Percentiles rank a stretch among this genome's conserved stretches.
These are phyloP conservation scores for Drosophila vallismaia DNA, from an alignment of 2,888 invertebrate species.

Conservation along the genomic window DNA sequence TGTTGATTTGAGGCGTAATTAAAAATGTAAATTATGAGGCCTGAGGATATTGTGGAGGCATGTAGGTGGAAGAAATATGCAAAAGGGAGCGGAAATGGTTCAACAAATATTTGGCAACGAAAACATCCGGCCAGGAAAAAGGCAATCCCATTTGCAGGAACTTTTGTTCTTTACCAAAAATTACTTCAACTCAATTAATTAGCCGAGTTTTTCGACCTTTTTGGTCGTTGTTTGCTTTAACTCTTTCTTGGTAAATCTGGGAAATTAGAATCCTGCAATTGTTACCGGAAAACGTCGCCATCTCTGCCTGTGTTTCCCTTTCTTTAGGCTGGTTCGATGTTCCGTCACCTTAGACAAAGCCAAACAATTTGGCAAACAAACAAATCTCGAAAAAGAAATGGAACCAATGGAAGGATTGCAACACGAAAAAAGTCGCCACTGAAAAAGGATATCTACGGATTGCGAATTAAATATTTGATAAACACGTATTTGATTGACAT, in stretches of 20 bases:
- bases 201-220: slow-evolving; percentile 37
- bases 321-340: slow-evolving; percentile 3
- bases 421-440: slow-evolving; percentile 23
- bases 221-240: slow-evolving; percentile 53
- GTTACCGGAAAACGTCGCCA: slow-evolving; percentile 8
- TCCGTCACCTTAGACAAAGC: slow-evolving; percentile 50
- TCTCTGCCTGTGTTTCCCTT: not conserved
- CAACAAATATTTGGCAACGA: slow-evolving; percentile 65
- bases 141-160: slow-evolving; percentile 39
- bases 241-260: slow-evolving; percentile 66
- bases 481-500: too few species aligned
- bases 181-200: slow-evolving; percentile 81
- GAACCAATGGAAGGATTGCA: slow-evolving; percentile 55
- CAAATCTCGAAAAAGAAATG: slow-evolving; percentile 27
- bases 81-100: slow-evolving; percentile 30
- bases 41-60: slow-evolving; percentile 42
- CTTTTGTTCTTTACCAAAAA: slow-evolving; percentile 45
- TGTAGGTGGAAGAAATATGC: slow-evolving; percentile 18
- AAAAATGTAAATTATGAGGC: slow-evolving; percentile 76
- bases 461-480: too few species aligned
- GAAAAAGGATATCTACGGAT: not conserved
- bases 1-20: slow-evolving; percentile 70
- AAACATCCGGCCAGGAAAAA: slow-evolving; percentile 7
- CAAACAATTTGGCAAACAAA: slow-evolving; percentile 63
- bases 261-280: slow-evolving; percentile 49